phyloP scores from a whole-genome alignment of 2,888 invertebrate species.

The Halictus quadricinctus region DNA sequence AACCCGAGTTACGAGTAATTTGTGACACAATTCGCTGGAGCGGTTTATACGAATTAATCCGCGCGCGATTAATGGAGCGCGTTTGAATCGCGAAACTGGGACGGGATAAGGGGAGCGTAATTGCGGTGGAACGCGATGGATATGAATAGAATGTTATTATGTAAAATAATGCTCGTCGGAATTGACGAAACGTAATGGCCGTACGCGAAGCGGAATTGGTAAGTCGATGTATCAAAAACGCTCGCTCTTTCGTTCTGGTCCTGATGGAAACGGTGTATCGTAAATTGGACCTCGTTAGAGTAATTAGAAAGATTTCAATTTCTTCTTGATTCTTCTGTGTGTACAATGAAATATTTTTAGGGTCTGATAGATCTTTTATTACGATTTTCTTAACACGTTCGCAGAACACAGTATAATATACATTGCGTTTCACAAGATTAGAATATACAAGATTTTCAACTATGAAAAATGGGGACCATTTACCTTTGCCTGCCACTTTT shows the following conservation, averaged over 20 bases:
- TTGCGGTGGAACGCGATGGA: slow-evolving; percentile 16
- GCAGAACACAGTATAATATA: no score
- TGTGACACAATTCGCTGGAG: slow-evolving; percentile 26
- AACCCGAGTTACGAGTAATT: slow-evolving; percentile 21
- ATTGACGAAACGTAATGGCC: not conserved
- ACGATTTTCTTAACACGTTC: not conserved
- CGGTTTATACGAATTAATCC: slow-evolving; percentile 32
- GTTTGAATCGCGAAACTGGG: slow-evolving; percentile 36
- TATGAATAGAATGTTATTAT: slow-evolving; percentile 34
- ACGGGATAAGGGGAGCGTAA: slow-evolving; percentile 34
- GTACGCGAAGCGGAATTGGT: not conserved
- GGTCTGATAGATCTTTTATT: not conserved
- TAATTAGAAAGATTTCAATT: not conserved
- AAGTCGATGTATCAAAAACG: slow-evolving; percentile 4
- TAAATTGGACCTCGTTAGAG: not conserved
- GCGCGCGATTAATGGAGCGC: slow-evolving; percentile 39
- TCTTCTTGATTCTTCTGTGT: not conserved
- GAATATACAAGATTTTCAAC: no score
- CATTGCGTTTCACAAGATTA: no score
- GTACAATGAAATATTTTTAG: not conserved
- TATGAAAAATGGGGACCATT: not conserved
- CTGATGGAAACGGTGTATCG: not conserved
- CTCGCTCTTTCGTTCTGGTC: not conserved
- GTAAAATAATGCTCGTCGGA: slow-evolving; percentile 13
- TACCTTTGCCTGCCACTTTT: not conserved